Percentiles rank a stretch among this genome's conserved stretches.
Evolutionary conservation across 2,113 vertebrate species (phyloP).

Genomic region (Hepsetus odoe): DNA sequence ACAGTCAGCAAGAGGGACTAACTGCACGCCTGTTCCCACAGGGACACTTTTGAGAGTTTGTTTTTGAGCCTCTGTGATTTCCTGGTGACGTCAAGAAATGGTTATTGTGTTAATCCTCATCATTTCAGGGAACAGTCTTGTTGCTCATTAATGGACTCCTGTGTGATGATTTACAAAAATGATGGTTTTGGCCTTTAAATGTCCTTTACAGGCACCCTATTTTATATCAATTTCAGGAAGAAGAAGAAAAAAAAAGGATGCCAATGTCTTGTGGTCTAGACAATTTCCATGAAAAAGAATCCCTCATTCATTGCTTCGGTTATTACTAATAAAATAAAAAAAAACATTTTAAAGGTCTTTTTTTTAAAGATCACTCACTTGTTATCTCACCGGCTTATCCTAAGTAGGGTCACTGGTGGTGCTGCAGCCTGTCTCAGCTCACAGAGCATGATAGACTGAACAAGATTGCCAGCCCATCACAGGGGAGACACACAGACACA

Average conservation of each 20-base stretch:
- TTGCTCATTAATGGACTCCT: not conserved
- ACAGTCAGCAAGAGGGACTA: constrained; percentile 84
- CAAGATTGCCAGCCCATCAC: no score
- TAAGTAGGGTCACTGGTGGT: no score
- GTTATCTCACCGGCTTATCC: no score
- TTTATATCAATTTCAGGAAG: not conserved
- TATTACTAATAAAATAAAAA: constrained; percentile 30
- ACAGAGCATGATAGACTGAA: no score
- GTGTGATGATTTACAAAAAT: not conserved
- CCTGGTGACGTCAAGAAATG: not conserved
- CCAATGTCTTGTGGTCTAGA: not conserved
- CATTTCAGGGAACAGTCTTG: not conserved
- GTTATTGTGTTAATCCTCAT: not conserved
- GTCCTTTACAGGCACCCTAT: not conserved
- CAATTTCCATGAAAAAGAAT: not conserved
- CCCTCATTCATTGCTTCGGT: not conserved
- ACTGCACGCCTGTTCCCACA: constrained; percentile 16
- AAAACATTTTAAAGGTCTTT: not conserved
- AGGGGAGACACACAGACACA: no score
- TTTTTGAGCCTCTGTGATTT: not conserved
- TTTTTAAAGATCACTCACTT: no score
- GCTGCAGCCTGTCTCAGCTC: no score
- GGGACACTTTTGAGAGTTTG: not conserved
- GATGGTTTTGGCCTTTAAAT: not conserved
- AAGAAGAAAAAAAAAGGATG: not conserved